Evolutionary conservation across 2,797 vertebrate species (phyloP).

Genomic region (Schizopygopsis pylzovi): DNA sequence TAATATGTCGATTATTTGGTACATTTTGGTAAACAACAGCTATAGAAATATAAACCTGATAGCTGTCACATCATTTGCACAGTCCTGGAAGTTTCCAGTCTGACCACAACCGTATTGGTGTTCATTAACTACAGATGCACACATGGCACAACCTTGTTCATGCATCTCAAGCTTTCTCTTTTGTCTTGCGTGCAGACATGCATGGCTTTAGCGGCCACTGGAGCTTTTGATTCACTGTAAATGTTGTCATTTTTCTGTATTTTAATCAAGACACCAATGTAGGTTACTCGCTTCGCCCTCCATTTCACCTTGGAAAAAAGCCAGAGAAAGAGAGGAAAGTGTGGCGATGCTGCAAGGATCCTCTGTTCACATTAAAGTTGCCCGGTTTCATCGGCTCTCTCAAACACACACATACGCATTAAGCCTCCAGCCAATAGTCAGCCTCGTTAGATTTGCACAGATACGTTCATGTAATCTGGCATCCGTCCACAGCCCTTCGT

Average conservation of each 20-base stretch:
- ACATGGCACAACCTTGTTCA: slow-evolving; percentile 61
- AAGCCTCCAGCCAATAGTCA: slow-evolving; percentile 72
- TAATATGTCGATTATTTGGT: neutral
- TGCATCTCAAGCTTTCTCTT: neutral
- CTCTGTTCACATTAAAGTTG: slow-evolving; percentile 47
- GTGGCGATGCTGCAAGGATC: slow-evolving; percentile 45
- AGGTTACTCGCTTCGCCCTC: slow-evolving; percentile 66
- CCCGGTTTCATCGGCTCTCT: slow-evolving; percentile 43
- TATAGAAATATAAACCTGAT: slow-evolving; percentile 73
- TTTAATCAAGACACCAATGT: slow-evolving; percentile 71
- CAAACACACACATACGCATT: slow-evolving; percentile 38
- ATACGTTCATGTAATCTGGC: slow-evolving; percentile 78
- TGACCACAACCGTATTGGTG: slow-evolving; percentile 78
- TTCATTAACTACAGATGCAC: slow-evolving; percentile 75
- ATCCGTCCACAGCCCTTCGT: slow-evolving; percentile 72
- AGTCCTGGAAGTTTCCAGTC: slow-evolving; percentile 68
- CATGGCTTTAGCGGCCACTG: slow-evolving; percentile 61
- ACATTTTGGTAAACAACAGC: neutral
- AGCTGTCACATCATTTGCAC: slow-evolving; percentile 71
- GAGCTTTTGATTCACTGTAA: slow-evolving; percentile 71
- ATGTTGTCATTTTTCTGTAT: slow-evolving; percentile 61
- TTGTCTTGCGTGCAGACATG: slow-evolving; percentile 53
- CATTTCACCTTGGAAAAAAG: slow-evolving; percentile 69
- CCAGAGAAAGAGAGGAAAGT: slow-evolving; percentile 49
- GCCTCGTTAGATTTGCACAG: slow-evolving; percentile 76